Base-by-base conservation (phyloP, 2,888 invertebrate genomes). In the Hedya salicella region DNA sequence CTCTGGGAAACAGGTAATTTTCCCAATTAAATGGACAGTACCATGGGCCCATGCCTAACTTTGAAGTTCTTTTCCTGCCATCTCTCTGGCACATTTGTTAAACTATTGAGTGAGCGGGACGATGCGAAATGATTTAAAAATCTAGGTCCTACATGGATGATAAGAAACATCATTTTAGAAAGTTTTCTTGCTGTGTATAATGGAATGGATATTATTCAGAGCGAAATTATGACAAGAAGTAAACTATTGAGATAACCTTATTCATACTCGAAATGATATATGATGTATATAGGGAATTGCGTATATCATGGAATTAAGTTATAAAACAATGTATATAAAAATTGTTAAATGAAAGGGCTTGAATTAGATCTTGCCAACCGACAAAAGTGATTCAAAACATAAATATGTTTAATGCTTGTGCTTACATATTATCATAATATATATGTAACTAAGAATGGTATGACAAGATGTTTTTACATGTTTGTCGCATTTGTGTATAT, bases 371-470 rank as follows among this genome's bases (percentile, higher is more conserved):
- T 64, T 57, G 50, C 39, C 30, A 30, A 59, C 5, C 39, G 14
- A 46, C 25, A 39, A 46, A 59, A 32, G 25, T 50, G 14, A 42
- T 36, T 36, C n/a, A 50, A 32, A 30, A 16, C 19, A 13, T 17
- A n/a, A n/a, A n/a, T n/a, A 19, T 44, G n/a, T 57, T 52, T 14
- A 17, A 30, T 54, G 54, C 48, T 67, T 59, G 52, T 67, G 57
- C 62, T 62, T 67, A 48, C 54, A 66, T 36, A 49, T 36, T 14
- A 30, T 56, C n/a, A n/a, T 36, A 36, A 9, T 36, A 36, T 11
- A 36, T 9, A 39, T 67, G 54, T 62, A 21, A 17, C 21, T 17
- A 62, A 17, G 46, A 5, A 54, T 62, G 60, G 17, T 14, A 59
- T 48, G 44, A 19, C 30, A 46, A 21, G 30, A 19, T 46, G 19